Conservation (phyloP, 2,797 vertebrate species). For the Amazonetta brasiliensis region DNA sequence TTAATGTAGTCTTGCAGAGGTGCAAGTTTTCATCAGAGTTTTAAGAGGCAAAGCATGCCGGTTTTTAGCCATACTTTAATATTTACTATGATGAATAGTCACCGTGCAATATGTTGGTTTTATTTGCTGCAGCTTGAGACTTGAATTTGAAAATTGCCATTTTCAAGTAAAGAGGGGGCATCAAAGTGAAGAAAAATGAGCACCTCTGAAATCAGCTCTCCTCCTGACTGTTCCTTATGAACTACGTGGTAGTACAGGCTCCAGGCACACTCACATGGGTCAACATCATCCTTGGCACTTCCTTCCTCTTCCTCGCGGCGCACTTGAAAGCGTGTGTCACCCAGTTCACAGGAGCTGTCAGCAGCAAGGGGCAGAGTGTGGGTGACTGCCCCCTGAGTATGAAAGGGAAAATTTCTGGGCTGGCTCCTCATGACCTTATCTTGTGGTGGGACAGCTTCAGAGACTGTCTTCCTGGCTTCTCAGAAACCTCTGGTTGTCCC, state of each 20-base stretch:
- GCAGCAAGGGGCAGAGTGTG: neutral
- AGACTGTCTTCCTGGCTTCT: neutral
- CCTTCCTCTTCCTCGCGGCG: neutral
- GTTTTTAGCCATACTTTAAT: neutral
- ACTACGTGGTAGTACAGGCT: neutral
- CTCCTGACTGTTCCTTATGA: neutral
- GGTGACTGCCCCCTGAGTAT: neutral
- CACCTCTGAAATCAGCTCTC: neutral
- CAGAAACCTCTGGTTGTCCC: too few relatives aligned
- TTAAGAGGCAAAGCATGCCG: neutral
- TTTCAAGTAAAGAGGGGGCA: neutral
- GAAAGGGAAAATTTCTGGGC: neutral
- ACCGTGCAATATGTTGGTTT: neutral
- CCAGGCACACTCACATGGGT: neutral
- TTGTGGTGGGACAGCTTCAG: neutral
- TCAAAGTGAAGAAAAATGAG: neutral
- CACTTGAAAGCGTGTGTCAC: neutral
- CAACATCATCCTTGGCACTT: neutral
- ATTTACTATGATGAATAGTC: neutral
- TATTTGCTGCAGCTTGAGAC: neutral
- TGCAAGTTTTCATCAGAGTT: neutral
- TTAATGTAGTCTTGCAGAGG: neutral
- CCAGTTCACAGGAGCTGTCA: neutral
- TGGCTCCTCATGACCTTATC: neutral
- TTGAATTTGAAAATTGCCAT: neutral